phyloP scores from a whole-genome alignment of 2,888 invertebrate species.

The Stenchaetothrips biformis region DNA sequence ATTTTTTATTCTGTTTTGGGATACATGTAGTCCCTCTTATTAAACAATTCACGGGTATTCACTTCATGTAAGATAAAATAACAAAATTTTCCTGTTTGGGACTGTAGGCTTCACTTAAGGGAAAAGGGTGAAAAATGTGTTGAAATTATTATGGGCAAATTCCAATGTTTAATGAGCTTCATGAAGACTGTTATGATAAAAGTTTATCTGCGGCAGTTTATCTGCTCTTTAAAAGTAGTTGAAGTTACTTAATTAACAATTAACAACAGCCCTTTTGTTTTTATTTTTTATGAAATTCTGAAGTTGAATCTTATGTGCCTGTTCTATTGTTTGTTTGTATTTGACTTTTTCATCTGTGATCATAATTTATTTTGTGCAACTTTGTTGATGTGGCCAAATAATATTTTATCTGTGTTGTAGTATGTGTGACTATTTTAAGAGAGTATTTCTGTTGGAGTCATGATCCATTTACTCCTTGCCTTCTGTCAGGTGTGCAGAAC shows the following conservation, averaged over 20 bases:
- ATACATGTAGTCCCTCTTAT: too few species aligned
- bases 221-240: background rate
- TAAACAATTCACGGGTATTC: too few species aligned
- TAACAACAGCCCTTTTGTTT: background rate
- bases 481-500: too few species aligned
- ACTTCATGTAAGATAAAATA: too few species aligned
- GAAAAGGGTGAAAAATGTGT: too few species aligned
- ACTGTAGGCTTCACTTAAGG: too few species aligned
- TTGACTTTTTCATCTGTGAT: constrained; percentile 17
- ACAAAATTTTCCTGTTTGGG: too few species aligned
- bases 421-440: background rate
- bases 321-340: background rate
- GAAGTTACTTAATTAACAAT: background rate
- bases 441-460: background rate
- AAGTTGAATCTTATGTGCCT: background rate
- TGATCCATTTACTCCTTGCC: background rate
- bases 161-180: background rate
- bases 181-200: background rate
- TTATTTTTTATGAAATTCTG: constrained; percentile 14
- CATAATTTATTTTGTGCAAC: constrained; percentile 4
- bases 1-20: too few species aligned
- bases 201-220: background rate
- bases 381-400: constrained; percentile 19
- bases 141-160: too few species aligned
- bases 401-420: constrained; percentile 12